Evolutionary conservation across 2,888 invertebrate species (phyloP), one percentile per base, ranked within the genome.

Genomic region (Antheraea yamamai): DNA sequence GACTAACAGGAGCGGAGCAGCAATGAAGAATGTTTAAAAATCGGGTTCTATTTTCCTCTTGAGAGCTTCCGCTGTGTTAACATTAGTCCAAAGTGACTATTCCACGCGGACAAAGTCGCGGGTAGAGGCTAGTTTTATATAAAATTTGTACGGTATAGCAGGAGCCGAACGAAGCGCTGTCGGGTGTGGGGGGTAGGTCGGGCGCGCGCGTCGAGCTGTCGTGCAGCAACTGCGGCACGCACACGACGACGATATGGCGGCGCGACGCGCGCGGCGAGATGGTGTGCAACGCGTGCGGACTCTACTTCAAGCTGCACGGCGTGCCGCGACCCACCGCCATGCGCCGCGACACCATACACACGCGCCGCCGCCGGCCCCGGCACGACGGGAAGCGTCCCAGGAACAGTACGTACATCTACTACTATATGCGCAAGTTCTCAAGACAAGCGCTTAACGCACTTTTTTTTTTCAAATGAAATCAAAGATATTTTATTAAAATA

Each of bases 271-370:
- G 98, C 86, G 99, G 99, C 3, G 99, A 99, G 95, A 99, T 99
- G 96, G 99, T 99, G 77, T 99, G 99, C 94, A 99, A 99, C 94
- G 99, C 99, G 66, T 99, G 99, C 91, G 99, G 99, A 0, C 96
- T 99, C 61, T 99, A 99, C 95, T 99, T 97, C 95, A 99, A 99
- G 94, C 95, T 99, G 82, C 99, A 99, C 93, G 98, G 98, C 79
- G 97, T 98, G 75, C 98, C 98, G 91, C 96, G 99, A 77, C 99
- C 99, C 39, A 96, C 98, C 82, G 98, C 98, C 76, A 99, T 99
- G 99, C 96, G 98, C 83, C 97, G 99, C 84, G 99, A 99, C 91
- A 99, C 98, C 70, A 99, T 99, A 84, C 99, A 99, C 92, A 98
- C 98, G 76, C 95, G 99, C 78, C 97, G 98, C 91, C 96, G 98